These are phyloP conservation scores for Cosmia trapezina DNA, from an alignment of 2,888 invertebrate genomes.

Conservation along the genomic window DNA sequence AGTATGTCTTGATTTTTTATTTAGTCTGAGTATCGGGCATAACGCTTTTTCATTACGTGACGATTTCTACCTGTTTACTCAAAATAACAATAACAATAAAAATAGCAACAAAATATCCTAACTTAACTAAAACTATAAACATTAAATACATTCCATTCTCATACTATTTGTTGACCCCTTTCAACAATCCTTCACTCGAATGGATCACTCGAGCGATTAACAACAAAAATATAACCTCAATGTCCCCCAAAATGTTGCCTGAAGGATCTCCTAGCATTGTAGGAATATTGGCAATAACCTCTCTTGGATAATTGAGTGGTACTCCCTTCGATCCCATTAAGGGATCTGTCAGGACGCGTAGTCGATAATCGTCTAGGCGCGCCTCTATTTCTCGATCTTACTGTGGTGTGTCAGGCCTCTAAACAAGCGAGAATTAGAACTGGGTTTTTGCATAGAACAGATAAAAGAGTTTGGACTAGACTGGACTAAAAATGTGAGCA, in stretches of 20 bases:
- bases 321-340: slow-evolving; percentile 77
- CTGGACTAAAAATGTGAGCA: no score
- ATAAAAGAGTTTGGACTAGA: no score
- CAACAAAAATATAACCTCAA: slow-evolving; percentile 29
- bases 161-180: background rate
- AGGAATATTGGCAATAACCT: slow-evolving; percentile 76
- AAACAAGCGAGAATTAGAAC: slow-evolving; percentile 17
- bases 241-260: slow-evolving; percentile 38
- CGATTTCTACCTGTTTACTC: no score
- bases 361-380: slow-evolving; percentile 72
- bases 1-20: no score
- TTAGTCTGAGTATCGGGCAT: no score
- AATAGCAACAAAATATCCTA: background rate
- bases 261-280: slow-evolving; percentile 56
- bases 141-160: background rate
- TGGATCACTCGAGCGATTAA: slow-evolving; percentile 14
- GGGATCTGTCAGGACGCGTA: slow-evolving; percentile 76
- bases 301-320: slow-evolving; percentile 79
- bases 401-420: slow-evolving; percentile 15
- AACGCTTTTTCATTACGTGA: no score
- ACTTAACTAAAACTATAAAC: background rate
- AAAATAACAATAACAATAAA: no score
- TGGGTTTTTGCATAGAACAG: no score
- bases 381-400: slow-evolving; percentile 63
- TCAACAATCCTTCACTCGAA: background rate